A percentile compares a stretch with the other conserved stretches of the same genome.
Conservation (phyloP, 1,140 invertebrate species). For the Leguminivora glycinivorella region DNA sequence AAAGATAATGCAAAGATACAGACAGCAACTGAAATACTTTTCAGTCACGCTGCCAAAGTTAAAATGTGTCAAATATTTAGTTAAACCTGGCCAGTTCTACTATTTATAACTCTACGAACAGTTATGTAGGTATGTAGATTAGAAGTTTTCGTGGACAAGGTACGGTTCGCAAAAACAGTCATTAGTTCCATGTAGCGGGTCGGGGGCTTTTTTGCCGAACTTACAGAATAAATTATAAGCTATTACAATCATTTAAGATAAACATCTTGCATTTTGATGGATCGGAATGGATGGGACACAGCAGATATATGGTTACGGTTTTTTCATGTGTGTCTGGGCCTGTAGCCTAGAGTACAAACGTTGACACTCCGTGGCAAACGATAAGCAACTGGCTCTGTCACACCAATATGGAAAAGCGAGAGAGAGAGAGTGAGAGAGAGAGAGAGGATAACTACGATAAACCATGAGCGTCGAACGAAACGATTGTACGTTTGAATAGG, state of each 20-base stretch:
- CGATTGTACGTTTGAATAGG: no score
- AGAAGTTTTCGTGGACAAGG: conserved; percentile 33
- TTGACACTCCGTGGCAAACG: no score
- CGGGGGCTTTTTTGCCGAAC: conserved; percentile 49
- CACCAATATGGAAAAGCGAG: no score
- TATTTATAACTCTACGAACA: background rate
- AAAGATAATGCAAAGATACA: no score
- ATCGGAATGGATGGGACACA: conserved; percentile 11
- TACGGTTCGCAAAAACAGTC: conserved; percentile 38
- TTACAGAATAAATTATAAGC: conserved; percentile 63
- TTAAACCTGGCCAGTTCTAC: background rate
- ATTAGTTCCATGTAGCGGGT: conserved; percentile 38
- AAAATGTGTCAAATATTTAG: background rate
- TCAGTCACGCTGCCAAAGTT: no score
- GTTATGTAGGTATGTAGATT: conserved; percentile 38
- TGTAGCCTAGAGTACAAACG: no score
- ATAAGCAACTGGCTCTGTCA: no score
- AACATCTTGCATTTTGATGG: conserved; percentile 61
- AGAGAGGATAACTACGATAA: no score
- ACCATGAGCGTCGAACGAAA: no score
- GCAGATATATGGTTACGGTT: background rate
- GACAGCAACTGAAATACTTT: no score
- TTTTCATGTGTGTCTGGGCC: conserved; percentile 6
- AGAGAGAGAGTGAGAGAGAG: no score
- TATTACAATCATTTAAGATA: conserved; percentile 73